phyloP scores from a whole-genome alignment of 2,797 vertebrate species.

The Catharus ustulatus region DNA sequence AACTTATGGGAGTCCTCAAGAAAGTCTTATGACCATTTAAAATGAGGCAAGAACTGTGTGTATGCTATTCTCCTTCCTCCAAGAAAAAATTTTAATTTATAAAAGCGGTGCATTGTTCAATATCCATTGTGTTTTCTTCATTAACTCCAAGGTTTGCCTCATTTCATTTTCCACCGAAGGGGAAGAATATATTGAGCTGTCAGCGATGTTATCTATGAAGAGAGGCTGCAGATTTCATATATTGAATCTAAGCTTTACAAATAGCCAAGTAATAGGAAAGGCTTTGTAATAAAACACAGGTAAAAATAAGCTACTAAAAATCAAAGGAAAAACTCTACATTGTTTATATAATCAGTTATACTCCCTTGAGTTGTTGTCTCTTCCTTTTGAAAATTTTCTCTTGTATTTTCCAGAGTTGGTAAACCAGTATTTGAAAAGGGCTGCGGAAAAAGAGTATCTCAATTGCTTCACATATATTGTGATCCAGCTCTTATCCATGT shows the following conservation, averaged over 20 bases:
- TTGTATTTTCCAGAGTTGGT: background rate
- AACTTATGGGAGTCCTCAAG: slow-evolving; percentile 11
- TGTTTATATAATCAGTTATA: slow-evolving; percentile 64
- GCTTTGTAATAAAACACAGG: slow-evolving; percentile 63
- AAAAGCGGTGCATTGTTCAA: slow-evolving; percentile 20
- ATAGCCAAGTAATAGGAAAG: slow-evolving; percentile 67
- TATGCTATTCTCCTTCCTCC: background rate
- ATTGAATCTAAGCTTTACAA: slow-evolving; percentile 72
- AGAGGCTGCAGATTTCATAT: slow-evolving; percentile 54
- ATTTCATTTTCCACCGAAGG: slow-evolving; percentile 57
- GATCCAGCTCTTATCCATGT: background rate
- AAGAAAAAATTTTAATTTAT: slow-evolving; percentile 53
- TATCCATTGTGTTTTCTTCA: slow-evolving; percentile 64
- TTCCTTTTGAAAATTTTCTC: slow-evolving; percentile 8
- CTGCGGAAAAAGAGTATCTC: background rate
- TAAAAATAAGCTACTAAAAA: slow-evolving; percentile 65
- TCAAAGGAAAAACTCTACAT: slow-evolving; percentile 57
- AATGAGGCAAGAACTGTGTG: background rate
- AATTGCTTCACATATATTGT: background rate
- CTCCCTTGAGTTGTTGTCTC: background rate
- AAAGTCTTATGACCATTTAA: slow-evolving; percentile 31
- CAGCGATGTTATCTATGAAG: slow-evolving; percentile 52
- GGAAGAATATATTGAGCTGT: slow-evolving; percentile 47
- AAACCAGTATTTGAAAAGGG: slow-evolving; percentile 10
- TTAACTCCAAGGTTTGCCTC: slow-evolving; percentile 59